Conservation (phyloP, 2,797 vertebrate genomes). For the Chloroceryle inda region DNA sequence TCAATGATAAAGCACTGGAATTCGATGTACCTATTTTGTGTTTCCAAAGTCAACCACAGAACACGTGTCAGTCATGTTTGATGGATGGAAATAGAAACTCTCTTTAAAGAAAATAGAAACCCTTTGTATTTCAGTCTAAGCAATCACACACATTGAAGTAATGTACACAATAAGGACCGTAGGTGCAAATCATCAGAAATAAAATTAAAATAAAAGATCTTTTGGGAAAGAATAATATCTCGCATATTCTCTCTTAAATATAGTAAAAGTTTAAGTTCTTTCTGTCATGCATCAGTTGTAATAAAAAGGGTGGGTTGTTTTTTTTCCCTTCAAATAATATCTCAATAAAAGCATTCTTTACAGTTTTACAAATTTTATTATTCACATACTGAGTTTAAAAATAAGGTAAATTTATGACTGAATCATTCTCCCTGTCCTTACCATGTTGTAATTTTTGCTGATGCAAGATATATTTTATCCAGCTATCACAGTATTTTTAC, state of each 20-base stretch:
- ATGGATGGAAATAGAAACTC: background rate
- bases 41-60: background rate
- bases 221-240: background rate
- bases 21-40: background rate
- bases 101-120: background rate
- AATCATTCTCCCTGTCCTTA: conserved; percentile 31
- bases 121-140: background rate
- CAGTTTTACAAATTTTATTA: background rate
- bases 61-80: background rate
- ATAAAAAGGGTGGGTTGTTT: background rate
- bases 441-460: conserved; percentile 67
- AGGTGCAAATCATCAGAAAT: background rate
- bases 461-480: conserved; percentile 56
- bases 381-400: conserved; percentile 2
- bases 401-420: background rate
- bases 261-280: background rate
- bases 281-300: background rate
- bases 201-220: background rate
- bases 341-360: background rate
- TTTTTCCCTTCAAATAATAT: background rate
- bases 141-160: background rate
- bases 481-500: conserved; percentile 62
- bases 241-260: background rate
- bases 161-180: background rate
- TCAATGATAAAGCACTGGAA: background rate